These are phyloP conservation scores for Drosophila mauritiana DNA, from an alignment of 1,140 invertebrate genomes.

Conservation along the genomic window DNA sequence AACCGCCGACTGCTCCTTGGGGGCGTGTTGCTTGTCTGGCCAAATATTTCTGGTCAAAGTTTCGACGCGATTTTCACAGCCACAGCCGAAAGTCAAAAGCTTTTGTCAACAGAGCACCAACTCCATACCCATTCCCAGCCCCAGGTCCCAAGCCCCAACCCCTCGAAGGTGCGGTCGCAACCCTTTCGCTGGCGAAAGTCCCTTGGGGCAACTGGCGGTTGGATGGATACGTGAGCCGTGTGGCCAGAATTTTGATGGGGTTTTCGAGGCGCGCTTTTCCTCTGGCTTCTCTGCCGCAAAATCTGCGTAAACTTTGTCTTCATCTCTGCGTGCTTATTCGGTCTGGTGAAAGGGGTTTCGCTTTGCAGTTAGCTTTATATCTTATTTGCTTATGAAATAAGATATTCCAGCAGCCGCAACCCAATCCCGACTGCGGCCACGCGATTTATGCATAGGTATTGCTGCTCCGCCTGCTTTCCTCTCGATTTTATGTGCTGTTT, in stretches of 20 bases:
- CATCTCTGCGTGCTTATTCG: constrained; percentile 11
- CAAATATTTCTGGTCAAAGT: constrained; percentile 74
- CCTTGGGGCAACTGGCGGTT: constrained; percentile 36
- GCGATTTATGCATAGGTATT: constrained; percentile 64
- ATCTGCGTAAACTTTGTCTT: constrained; percentile 74
- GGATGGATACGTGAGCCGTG: constrained; percentile 61
- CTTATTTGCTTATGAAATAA: constrained; percentile 81
- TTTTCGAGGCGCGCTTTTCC: constrained; percentile 40
- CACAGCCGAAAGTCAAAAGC: constrained; percentile 66
- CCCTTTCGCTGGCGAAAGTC: constrained; percentile 64
- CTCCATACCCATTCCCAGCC: not conserved
- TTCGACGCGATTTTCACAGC: constrained; percentile 55
- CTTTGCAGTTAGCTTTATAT: constrained; percentile 63
- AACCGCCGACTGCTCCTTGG: constrained; percentile 41
- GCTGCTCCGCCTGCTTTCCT: constrained; percentile 9
- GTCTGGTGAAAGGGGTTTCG: constrained; percentile 30
- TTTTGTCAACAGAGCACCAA: constrained; percentile 56
- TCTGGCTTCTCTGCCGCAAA: constrained; percentile 55
- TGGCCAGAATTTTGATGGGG: constrained; percentile 77
- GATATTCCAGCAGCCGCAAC: constrained; percentile 56
- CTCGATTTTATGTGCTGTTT: constrained; percentile 76
- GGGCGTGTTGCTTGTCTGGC: constrained; percentile 39
- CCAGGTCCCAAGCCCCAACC: not conserved
- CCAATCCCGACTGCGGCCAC: constrained; percentile 14
- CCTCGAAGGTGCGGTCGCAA: constrained; percentile 63